These are phyloP conservation scores for Ormyrus labotus DNA, from an alignment of 2,888 invertebrate species.

Conservation along the genomic window DNA sequence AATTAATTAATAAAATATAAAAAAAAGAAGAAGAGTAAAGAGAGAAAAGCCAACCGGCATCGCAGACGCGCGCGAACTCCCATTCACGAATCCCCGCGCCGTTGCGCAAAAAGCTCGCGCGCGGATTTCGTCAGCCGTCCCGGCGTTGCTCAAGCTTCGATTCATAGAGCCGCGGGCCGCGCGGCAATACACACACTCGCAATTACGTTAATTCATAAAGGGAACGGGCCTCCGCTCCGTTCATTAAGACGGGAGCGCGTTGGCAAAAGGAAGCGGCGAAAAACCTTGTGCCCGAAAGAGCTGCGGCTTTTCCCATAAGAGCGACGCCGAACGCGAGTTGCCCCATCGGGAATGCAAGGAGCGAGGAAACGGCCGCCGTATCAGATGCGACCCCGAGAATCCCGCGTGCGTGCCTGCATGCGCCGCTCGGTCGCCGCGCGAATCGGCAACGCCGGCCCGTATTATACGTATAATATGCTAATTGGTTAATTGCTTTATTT, in stretches of 20 bases:
- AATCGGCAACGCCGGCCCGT: conserved; percentile 57
- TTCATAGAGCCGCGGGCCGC: neutral
- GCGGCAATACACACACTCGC: neutral
- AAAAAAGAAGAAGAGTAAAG: conserved; percentile 2
- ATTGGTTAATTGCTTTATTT: conserved; percentile 72
- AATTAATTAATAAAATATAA: conserved; percentile 41
- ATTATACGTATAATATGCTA: conserved; percentile 65
- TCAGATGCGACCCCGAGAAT: neutral
- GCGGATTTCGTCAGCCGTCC: conserved; percentile 13
- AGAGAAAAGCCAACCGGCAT: no score
- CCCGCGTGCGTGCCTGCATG: neutral
- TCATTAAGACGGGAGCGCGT: conserved; percentile 26
- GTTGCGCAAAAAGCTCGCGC: neutral
- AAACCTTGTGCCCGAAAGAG: conserved; percentile 30
- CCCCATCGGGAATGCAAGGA: conserved; percentile 2
- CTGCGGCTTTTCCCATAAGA: conserved; percentile 30
- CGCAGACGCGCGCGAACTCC: no score
- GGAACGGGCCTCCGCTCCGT: neutral
- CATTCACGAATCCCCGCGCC: neutral
- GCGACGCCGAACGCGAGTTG: conserved; percentile 27
- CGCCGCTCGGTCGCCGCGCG: neutral
- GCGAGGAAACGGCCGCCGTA: neutral
- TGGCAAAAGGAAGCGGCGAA: no score
- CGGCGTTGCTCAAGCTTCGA: neutral
- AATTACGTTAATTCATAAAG: conserved; percentile 41